phyloP scores from a whole-genome alignment of 2,113 vertebrate genomes.

The Pluvialis apricaria region DNA sequence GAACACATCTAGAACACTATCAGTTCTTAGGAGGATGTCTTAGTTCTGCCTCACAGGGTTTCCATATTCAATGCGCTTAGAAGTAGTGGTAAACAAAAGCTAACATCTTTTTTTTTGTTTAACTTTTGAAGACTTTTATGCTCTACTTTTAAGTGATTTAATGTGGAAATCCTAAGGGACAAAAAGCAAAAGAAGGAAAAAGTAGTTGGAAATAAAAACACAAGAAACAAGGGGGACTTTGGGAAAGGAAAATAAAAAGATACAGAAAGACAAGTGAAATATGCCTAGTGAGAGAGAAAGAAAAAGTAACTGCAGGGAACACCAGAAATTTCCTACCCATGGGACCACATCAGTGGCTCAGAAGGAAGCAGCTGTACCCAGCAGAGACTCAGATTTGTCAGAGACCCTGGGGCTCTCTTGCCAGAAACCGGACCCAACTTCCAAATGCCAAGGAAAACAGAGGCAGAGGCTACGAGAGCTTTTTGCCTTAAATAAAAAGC shows the following conservation, averaged over 20 bases:
- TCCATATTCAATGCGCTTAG: neutral
- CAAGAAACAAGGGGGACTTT: neutral
- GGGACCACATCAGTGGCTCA: neutral
- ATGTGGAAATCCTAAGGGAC: neutral
- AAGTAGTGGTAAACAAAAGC: neutral
- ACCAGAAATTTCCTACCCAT: neutral
- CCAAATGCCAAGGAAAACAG: neutral
- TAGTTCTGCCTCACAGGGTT: neutral
- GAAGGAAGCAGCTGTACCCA: neutral
- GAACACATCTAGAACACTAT: neutral
- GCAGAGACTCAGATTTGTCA: neutral
- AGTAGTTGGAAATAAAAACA: neutral
- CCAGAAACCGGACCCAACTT: neutral
- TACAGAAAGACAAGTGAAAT: neutral
- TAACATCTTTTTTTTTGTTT: neutral
- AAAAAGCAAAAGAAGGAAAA: neutral
- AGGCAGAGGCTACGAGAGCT: neutral
- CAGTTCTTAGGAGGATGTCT: neutral
- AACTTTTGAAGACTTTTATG: neutral
- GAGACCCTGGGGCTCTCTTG: neutral
- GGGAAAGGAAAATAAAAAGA: neutral
- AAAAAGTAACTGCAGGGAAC: neutral
- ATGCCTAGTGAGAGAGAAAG: neutral
- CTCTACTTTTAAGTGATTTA: neutral
- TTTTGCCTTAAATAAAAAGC: neutral